Conservation (phyloP, 1,140 invertebrate species). For the Hypothenemus hampei region DNA sequence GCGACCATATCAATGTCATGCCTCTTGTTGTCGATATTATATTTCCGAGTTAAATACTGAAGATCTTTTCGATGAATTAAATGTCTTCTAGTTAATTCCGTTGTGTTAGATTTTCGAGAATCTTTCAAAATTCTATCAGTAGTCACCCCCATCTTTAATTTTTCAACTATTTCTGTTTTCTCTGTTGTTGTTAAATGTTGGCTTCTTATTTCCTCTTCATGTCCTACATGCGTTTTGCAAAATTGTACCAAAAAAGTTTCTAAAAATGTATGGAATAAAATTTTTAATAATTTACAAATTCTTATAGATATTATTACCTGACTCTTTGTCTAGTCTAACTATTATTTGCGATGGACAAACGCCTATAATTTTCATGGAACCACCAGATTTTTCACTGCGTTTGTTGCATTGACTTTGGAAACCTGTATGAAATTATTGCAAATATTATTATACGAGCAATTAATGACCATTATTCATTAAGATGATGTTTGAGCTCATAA, state of each 20-base stretch:
- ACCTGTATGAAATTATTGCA: too few species aligned
- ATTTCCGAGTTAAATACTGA: conserved; percentile 14
- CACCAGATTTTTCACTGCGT: conserved; percentile 7
- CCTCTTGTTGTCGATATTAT: conserved; percentile 17
- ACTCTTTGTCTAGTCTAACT: conserved; percentile 7
- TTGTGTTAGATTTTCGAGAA: conserved; percentile 10
- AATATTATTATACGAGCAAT: too few species aligned
- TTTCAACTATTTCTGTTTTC: conserved; percentile 11
- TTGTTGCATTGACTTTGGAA: conserved; percentile 2
- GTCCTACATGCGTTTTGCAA: conserved; percentile 22
- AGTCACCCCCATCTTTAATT: conserved; percentile 11
- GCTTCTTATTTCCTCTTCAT: conserved; percentile 15
- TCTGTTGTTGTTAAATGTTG: conserved; percentile 17
- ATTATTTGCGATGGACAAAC: conserved; percentile 15
- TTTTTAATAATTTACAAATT: background rate
- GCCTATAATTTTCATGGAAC: conserved; percentile 19
- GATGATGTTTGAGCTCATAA: too few species aligned
- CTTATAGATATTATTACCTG: background rate
- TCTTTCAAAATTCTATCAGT: conserved; percentile 19
- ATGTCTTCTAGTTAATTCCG: conserved; percentile 10
- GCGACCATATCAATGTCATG: conserved; percentile 20
- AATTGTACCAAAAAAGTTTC: conserved; percentile 2
- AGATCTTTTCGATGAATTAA: conserved; percentile 17
- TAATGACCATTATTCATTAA: too few species aligned
- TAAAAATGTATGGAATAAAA: conserved; percentile 8